Evolutionary conservation across 2,113 vertebrate genomes (phyloP), one percentile per base, ranked within the genome.

Genomic region (Muscicapa adusta): DNA sequence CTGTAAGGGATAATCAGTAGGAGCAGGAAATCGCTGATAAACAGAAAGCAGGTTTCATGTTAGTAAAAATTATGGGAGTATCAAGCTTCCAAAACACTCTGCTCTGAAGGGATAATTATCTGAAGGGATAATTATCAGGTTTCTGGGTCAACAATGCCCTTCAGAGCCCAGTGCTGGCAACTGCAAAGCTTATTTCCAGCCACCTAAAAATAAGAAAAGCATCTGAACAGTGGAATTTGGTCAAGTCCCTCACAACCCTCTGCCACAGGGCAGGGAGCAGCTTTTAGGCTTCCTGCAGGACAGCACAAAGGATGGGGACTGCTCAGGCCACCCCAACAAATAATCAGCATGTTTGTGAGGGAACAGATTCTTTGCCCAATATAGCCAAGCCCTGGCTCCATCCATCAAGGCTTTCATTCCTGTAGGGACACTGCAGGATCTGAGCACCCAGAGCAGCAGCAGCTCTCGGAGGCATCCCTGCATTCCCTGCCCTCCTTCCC

Each of bases 331-430:
- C 72, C 85, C 26, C 79, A 72, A 76, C 56, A 91, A 4, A 89
- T 86, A 63, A 90, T 31, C 79, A 28, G 88, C 79, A 91, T 91
- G 62, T 80, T 91, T 96, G 90, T 63, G 34, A 95, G 83, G 88
- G 63, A 66, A 31, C 4, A 56, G 72, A 96, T 96, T 96, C 95
- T 63, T 90, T 34, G 72, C 88, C 82, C 63, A 42, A 65, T 71
- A 90, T 90, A 95, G 96, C 83, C 63, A 20, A 78, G 94, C 51
- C 79, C 90, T 92, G 94, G 71, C 72, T 94, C 89, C 18, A 89
- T 88, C 94, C 76, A 22, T 83, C 96, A 88, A 67, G 68, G 85
- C 83, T 88, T 15, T 63, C 78, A 47, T 13, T 57, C 61, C 77
- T 28, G 38, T 9, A 9, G 50, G 13, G 0, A 40, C 56, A 5